phyloP scores from a whole-genome alignment of 2,113 vertebrate species.

The Dasyprocta punctata region DNA sequence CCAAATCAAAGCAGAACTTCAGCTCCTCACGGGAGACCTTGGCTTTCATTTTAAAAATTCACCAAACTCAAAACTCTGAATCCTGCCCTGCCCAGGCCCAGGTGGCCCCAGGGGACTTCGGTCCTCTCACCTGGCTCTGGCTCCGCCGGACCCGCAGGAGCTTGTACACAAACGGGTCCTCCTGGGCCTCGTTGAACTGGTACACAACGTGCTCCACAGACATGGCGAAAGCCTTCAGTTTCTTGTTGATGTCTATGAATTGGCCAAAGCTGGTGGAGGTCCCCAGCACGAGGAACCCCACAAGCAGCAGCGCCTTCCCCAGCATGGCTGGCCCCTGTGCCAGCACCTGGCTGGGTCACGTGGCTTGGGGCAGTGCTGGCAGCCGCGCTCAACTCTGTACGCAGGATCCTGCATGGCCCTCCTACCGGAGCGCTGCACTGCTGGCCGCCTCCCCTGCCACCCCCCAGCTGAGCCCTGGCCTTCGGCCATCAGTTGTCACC shows the following conservation, averaged over 20 bases:
- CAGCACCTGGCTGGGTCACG: rapidly evolving
- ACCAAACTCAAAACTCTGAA: not conserved
- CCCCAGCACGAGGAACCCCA: conserved; percentile 12
- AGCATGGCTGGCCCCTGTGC: not conserved
- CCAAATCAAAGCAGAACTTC: not conserved
- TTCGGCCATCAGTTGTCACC: too few species aligned
- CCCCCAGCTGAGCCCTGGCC: not conserved
- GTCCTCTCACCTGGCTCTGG: not conserved
- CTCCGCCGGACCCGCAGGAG: not conserved
- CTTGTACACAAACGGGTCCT: conserved; percentile 20
- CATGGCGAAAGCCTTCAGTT: not conserved
- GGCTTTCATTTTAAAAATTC: not conserved
- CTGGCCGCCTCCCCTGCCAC: not conserved
- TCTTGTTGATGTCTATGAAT: conserved; percentile 15
- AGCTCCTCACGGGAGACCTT: not conserved
- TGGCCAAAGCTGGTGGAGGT: not conserved
- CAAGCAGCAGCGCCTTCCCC: not conserved
- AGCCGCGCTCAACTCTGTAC: not conserved
- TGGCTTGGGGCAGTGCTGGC: rapidly evolving
- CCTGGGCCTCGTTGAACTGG: conserved; percentile 40
- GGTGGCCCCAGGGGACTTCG: not conserved
- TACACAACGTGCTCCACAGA: conserved; percentile 49
- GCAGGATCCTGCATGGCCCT: not conserved
- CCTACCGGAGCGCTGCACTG: not conserved
- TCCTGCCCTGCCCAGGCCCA: rapidly evolving